Percentiles rank a stretch among this genome's conserved stretches.
These are phyloP conservation scores for Strigamia transsilvanica DNA, from an alignment of 2,888 invertebrate genomes.

Conservation along the genomic window DNA sequence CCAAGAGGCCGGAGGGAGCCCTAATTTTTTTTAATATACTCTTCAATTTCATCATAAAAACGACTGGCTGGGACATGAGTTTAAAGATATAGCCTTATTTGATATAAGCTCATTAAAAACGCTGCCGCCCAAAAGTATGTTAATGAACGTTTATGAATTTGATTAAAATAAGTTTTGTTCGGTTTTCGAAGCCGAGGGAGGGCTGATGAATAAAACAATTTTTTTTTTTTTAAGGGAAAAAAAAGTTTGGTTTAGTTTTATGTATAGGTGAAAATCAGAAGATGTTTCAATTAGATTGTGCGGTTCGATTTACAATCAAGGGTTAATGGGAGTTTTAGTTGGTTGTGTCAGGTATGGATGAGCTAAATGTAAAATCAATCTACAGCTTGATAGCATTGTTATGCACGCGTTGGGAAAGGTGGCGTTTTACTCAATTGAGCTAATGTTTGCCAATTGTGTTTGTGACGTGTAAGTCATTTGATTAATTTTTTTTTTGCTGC, in stretches of 20 bases:
- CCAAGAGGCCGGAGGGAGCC: conserved; percentile 37
- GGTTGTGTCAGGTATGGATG: too few relatives aligned
- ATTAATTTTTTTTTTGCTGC: too few relatives aligned
- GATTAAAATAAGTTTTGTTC: conserved; percentile 26
- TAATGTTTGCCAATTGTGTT: too few relatives aligned
- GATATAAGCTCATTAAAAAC: conserved; percentile 30
- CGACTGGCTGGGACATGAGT: conserved; percentile 3
- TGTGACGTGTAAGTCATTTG: too few relatives aligned
- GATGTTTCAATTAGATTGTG: too few relatives aligned
- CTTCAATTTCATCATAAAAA: conserved; percentile 38
- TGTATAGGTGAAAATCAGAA: too few relatives aligned
- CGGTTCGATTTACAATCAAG: too few relatives aligned
- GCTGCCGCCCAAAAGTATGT: conserved; percentile 33
- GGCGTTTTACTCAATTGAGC: too few relatives aligned
- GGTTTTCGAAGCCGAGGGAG: background rate
- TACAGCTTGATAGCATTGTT: too few relatives aligned
- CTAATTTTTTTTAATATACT: conserved; percentile 41
- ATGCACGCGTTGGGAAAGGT: too few relatives aligned
- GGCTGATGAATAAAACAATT: background rate
- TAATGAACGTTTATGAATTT: conserved; percentile 43
- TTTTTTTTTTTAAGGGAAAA: background rate
- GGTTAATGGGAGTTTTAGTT: too few relatives aligned
- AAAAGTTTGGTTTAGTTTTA: background rate
- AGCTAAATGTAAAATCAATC: too few relatives aligned
- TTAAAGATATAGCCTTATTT: conserved; percentile 32